phyloP scores from a whole-genome alignment of 2,888 invertebrate genomes.

The Proisotoma minuta region DNA sequence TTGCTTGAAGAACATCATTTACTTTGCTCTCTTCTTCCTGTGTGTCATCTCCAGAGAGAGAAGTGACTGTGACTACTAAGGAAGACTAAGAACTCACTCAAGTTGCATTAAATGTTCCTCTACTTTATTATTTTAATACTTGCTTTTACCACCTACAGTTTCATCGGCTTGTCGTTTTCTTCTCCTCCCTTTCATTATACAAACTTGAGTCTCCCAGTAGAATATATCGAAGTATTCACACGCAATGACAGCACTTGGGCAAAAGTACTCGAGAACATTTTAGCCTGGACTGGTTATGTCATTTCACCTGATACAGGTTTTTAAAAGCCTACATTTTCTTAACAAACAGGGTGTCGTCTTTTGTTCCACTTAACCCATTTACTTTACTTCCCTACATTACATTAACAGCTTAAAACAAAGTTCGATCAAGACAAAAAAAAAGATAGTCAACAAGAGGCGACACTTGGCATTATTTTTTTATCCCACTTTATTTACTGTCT shows the following conservation, averaged over 20 bases:
- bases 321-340: not conserved
- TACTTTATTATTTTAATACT: conserved; percentile 4
- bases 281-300: not conserved
- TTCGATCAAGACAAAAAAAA: no score
- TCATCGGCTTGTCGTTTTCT: not conserved
- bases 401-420: no score
- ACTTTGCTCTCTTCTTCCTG: not conserved
- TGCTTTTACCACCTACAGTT: not conserved
- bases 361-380: not conserved
- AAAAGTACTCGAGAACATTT: no score
- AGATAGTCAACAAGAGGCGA: no score
- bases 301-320: not conserved
- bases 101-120: not conserved
- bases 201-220: no score
- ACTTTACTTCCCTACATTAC: no score
- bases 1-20: no score
- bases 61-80: not conserved
- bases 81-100: not conserved
- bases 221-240: no score
- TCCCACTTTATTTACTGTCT: no score
- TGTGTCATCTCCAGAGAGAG: not conserved
- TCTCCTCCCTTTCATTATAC: no score
- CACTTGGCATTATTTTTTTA: no score
- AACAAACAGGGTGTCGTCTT: not conserved
- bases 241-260: no score